Evolutionary conservation across 2,888 invertebrate species (phyloP).

Genomic region (Sinopyrophorus schimmeli): DNA sequence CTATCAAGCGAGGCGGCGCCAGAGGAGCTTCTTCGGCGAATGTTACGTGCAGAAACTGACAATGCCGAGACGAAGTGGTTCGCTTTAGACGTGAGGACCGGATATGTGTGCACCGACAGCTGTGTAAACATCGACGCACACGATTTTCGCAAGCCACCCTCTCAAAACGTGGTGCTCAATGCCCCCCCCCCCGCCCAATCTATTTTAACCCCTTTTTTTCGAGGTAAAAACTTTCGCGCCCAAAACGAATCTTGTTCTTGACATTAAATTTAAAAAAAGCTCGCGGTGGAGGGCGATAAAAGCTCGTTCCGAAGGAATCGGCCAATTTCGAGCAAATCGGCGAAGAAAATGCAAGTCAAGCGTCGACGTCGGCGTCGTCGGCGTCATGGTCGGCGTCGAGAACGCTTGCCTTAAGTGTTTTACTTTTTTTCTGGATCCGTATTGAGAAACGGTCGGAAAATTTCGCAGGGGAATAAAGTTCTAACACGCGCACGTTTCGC

Average conservation of each 20-base stretch:
- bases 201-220: too few relatives aligned
- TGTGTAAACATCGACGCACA: slow-evolving; percentile 18
- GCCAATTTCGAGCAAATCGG: slow-evolving; percentile 6
- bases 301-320: background rate
- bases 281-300: too few relatives aligned
- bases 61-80: slow-evolving; percentile 24
- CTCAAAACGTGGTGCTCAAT: too few relatives aligned
- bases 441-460: slow-evolving; percentile 26
- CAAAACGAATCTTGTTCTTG: too few relatives aligned
- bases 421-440: slow-evolving; percentile 28
- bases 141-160: too few relatives aligned
- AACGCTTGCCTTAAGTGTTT: slow-evolving; percentile 26
- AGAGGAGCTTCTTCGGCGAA: slow-evolving; percentile 25
- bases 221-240: too few relatives aligned
- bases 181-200: too few relatives aligned
- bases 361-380: slow-evolving; percentile 14
- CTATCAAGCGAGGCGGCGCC: slow-evolving; percentile 30
- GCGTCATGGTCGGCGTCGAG: slow-evolving; percentile 16
- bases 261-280: background rate
- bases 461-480: slow-evolving; percentile 32
- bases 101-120: slow-evolving; percentile 20
- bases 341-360: slow-evolving; percentile 15
- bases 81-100: slow-evolving; percentile 18
- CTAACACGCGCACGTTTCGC: slow-evolving; percentile 30
- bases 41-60: slow-evolving; percentile 32